Percentiles rank a stretch among this genome's conserved stretches.
phyloP scores from a whole-genome alignment of 2,113 vertebrate genomes.

The Psilopsiagon aurifrons region DNA sequence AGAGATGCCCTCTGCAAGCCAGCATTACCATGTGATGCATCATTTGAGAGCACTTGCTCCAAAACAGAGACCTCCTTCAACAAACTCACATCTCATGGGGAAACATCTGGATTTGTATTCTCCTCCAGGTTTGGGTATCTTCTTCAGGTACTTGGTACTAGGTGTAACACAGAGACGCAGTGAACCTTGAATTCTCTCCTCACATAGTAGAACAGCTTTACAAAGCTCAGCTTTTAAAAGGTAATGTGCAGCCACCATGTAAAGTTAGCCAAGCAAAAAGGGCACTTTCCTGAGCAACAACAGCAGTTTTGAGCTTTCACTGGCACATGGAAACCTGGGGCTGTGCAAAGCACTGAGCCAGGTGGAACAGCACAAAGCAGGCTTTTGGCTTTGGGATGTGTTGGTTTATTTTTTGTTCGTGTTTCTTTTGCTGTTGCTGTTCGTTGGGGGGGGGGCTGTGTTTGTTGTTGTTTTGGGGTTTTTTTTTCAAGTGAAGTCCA shows the following conservation, averaged over 20 bases:
- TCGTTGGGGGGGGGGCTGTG: not conserved
- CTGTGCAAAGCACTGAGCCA: not conserved
- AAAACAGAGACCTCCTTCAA: not conserved
- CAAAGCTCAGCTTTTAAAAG: not conserved
- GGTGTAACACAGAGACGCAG: not conserved
- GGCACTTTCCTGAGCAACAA: not conserved
- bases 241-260: not conserved
- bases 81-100: not conserved
- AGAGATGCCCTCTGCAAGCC: not conserved
- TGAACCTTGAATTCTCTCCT: not conserved
- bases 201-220: not conserved
- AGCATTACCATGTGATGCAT: accelerated
- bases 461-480: too few relatives aligned
- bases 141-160: not conserved
- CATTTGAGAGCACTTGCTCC: not conserved
- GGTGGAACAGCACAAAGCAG: accelerated
- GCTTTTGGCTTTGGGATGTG: not conserved
- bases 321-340: accelerated
- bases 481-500: not conserved
- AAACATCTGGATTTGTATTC: not conserved
- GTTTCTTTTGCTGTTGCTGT: not conserved
- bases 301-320: not conserved
- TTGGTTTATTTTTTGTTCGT: not conserved
- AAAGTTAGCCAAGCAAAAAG: slow-evolving; percentile 22
- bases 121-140: not conserved